These are phyloP conservation scores for Aurelia coerulea DNA, from an alignment of 30 jellyfish, hydroid and myxozoan genomes.

Conservation along the genomic window DNA sequence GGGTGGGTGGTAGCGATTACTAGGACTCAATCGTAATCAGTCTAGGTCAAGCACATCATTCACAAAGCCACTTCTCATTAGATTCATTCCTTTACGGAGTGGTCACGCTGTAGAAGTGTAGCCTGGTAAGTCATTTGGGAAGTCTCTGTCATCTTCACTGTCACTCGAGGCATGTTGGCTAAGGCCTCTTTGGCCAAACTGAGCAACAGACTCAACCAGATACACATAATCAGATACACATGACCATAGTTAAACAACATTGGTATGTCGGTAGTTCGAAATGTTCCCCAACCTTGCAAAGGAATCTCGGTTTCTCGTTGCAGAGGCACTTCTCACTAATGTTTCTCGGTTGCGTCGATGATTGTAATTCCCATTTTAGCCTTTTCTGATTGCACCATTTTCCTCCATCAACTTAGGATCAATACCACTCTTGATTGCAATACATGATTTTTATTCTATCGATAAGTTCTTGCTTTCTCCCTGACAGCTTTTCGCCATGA, in stretches of 20 bases:
- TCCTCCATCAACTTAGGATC: constrained; percentile 50
- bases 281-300: constrained; percentile 17
- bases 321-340: too few relatives aligned
- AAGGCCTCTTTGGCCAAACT: background rate
- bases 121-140: background rate
- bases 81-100: constrained; percentile 16
- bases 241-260: constrained; percentile 46
- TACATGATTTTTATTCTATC: constrained; percentile 15
- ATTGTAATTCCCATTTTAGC: background rate
- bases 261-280: constrained; percentile 49
- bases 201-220: constrained; percentile 34
- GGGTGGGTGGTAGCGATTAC: too few relatives aligned
- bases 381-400: constrained; percentile 47
- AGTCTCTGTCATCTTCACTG: constrained; percentile 15
- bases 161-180: background rate
- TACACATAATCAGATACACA: too few relatives aligned
- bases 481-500: too few relatives aligned
- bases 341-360: background rate
- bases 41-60: background rate
- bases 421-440: background rate
- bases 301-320: background rate
- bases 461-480: constrained; percentile 7
- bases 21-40: too few relatives aligned
- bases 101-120: constrained; percentile 28
- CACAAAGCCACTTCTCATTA: constrained; percentile 58